Conservation (phyloP, 2,797 vertebrate species). For the Hypotaenidia okinawae region DNA sequence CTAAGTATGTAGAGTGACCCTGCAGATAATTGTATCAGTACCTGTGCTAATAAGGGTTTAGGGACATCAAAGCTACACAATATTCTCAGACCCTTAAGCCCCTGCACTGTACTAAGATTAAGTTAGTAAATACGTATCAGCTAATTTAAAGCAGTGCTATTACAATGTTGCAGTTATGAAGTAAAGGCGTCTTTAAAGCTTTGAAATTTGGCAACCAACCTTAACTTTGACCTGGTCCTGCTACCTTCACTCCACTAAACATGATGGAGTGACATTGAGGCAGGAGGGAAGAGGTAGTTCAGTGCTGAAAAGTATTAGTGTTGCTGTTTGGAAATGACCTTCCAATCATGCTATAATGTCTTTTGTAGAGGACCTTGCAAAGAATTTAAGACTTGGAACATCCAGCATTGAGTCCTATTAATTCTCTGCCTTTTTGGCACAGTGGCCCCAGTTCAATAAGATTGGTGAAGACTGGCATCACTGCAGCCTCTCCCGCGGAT, state of each 20-base stretch:
- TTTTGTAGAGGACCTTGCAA: not conserved
- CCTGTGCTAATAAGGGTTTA: slow-evolving; percentile 62
- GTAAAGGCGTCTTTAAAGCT: slow-evolving; percentile 40
- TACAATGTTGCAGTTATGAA: slow-evolving; percentile 26
- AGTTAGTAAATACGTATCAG: slow-evolving; percentile 36
- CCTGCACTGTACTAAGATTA: slow-evolving; percentile 35
- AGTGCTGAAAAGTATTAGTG: not conserved
- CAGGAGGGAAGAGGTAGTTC: not conserved
- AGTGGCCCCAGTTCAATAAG: not conserved
- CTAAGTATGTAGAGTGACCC: slow-evolving; percentile 23
- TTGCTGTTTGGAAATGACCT: not conserved
- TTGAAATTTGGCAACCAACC: slow-evolving; percentile 51
- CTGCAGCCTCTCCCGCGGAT: not conserved
- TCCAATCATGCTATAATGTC: not conserved
- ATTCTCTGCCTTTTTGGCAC: not conserved
- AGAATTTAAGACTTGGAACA: not conserved
- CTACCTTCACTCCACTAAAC: not conserved
- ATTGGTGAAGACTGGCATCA: not conserved
- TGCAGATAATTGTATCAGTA: slow-evolving; percentile 61
- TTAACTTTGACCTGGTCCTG: slow-evolving; percentile 2
- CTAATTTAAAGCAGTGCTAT: slow-evolving; percentile 52
- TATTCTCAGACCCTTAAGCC: slow-evolving; percentile 9
- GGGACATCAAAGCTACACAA: slow-evolving; percentile 48
- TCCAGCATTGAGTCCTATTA: not conserved
- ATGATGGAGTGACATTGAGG: not conserved